phyloP scores from a whole-genome alignment of 2,113 vertebrate genomes.

The Natator depressus region DNA sequence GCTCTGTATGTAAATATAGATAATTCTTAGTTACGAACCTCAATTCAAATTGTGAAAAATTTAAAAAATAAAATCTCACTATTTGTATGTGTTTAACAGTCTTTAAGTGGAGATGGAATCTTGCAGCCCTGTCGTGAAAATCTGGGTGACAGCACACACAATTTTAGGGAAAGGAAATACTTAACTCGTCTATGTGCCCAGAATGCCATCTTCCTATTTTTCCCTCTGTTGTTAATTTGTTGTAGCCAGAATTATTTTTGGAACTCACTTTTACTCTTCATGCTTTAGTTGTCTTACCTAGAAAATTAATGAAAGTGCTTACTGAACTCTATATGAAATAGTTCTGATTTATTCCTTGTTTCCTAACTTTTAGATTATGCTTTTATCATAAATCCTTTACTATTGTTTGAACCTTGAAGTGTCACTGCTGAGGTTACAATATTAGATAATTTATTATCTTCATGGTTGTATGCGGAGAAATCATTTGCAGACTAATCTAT shows the following conservation, averaged over 20 bases:
- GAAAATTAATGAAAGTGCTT: not conserved
- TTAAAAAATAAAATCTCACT: not conserved
- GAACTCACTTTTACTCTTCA: not conserved
- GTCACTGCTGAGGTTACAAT: not conserved
- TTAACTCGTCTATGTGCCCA: not conserved
- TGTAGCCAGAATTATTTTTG: not conserved
- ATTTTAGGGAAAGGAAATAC: not conserved
- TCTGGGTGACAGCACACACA: not conserved
- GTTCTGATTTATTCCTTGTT: not conserved
- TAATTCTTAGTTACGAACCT: not conserved
- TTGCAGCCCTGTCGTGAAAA: not conserved
- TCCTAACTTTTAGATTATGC: not conserved
- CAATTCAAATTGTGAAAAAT: not conserved
- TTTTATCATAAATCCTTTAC: not conserved
- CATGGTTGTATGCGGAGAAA: not conserved
- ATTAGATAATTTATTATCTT: not conserved
- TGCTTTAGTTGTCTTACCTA: not conserved
- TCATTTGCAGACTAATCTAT: conserved; percentile 3
- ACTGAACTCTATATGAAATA: not conserved
- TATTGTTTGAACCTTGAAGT: not conserved
- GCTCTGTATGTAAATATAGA: not conserved
- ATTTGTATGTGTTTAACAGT: not conserved
- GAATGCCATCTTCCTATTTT: conserved; percentile 23
- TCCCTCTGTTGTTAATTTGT: not conserved
- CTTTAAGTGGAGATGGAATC: not conserved